phyloP scores from a whole-genome alignment of 2,113 vertebrate genomes.

The Ptilonorhynchus violaceus region DNA sequence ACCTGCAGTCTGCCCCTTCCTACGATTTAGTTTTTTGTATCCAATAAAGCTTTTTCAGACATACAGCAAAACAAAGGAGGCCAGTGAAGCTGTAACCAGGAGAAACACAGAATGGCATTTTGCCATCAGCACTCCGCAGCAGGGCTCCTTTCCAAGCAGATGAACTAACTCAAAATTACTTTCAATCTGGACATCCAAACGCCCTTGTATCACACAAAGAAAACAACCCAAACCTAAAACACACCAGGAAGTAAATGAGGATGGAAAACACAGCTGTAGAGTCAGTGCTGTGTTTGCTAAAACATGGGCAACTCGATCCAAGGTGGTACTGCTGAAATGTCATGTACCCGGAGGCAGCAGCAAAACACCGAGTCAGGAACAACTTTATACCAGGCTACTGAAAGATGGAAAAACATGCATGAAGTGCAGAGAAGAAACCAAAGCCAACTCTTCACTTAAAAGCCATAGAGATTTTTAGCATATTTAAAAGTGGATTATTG shows the following conservation, averaged over 20 bases:
- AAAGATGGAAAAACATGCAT: constrained; percentile 11
- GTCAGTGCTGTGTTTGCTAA: background rate
- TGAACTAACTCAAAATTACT: background rate
- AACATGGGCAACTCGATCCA: background rate
- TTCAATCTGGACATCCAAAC: background rate
- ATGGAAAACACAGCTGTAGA: background rate
- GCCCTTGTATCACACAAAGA: background rate
- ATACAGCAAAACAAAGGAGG: background rate
- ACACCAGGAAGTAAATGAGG: background rate
- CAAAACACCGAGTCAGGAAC: background rate
- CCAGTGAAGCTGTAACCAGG: background rate
- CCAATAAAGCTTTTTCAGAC: background rate
- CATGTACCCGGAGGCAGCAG: background rate
- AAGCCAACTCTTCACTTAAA: background rate
- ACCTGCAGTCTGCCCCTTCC: background rate
- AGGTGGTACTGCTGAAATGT: background rate
- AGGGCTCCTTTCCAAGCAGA: background rate
- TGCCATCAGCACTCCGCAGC: background rate
- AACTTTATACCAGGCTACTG: background rate
- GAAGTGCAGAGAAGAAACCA: constrained; percentile 12
- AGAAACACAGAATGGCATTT: background rate
- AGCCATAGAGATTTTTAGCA: background rate
- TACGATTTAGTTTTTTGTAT: background rate
- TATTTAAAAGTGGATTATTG: background rate
- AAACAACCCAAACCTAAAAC: background rate